Conservation (phyloP, 2,113 vertebrate genomes). For the Gallinago paraguaiae region DNA sequence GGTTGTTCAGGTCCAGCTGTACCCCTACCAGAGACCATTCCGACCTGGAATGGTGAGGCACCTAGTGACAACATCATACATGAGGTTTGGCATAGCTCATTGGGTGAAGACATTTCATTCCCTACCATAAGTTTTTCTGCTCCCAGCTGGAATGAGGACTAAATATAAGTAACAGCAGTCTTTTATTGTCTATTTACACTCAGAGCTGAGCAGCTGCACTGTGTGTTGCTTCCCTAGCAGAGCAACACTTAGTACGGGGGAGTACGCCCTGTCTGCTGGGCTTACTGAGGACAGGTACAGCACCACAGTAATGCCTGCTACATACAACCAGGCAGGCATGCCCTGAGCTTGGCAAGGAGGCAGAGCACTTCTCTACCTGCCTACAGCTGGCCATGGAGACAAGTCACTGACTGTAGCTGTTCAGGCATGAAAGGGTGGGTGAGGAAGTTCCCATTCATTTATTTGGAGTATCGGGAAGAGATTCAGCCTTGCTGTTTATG, state of each 20-base stretch:
- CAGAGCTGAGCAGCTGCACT: rapidly evolving
- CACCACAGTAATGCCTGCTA: background rate
- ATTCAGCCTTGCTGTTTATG: background rate
- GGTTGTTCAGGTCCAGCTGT: background rate
- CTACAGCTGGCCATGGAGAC: background rate
- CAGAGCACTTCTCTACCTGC: background rate
- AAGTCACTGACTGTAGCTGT: background rate
- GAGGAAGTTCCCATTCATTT: background rate
- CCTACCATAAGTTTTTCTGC: background rate
- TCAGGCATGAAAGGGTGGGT: rapidly evolving
- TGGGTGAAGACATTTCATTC: background rate
- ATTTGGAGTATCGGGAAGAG: background rate
- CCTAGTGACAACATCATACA: rapidly evolving
- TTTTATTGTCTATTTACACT: rapidly evolving
- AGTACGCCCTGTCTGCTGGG: rapidly evolving
- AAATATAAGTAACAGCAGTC: background rate
- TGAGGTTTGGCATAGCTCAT: rapidly evolving
- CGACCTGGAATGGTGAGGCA: background rate
- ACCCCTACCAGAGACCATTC: rapidly evolving
- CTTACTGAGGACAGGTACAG: background rate
- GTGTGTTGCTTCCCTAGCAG: rapidly evolving
- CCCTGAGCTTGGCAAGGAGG: rapidly evolving
- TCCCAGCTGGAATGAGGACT: background rate
- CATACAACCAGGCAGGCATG: rapidly evolving
- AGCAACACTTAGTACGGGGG: rapidly evolving